These are phyloP conservation scores for Archips crataeganus DNA, from an alignment of 2,888 invertebrate genomes.

Conservation along the genomic window DNA sequence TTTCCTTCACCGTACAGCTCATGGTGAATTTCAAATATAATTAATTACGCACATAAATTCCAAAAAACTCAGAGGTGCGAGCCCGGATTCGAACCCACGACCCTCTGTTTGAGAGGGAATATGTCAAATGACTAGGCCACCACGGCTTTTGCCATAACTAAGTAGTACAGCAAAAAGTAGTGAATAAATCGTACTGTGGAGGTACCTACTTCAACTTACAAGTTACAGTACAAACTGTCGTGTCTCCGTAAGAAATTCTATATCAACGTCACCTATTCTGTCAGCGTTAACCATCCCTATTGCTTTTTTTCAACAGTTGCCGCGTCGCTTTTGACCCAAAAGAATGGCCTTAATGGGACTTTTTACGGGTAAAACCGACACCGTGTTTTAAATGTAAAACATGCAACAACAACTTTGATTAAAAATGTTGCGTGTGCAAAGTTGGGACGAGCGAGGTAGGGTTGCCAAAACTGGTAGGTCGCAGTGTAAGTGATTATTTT, in stretches of 20 bases:
- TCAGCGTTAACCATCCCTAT: constrained; percentile 26
- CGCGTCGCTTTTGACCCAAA: constrained; percentile 28
- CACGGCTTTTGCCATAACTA: too few relatives aligned
- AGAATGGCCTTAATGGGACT: constrained; percentile 35
- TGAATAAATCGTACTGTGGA: too few relatives aligned
- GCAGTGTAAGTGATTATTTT: background rate
- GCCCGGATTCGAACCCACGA: too few relatives aligned
- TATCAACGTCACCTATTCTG: constrained; percentile 16
- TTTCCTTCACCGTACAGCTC: too few relatives aligned
- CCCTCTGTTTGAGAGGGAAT: too few relatives aligned
- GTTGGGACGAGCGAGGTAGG: constrained; percentile 22
- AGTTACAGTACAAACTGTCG: too few relatives aligned
- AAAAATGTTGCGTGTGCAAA: constrained; percentile 35
- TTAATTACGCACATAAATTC: too few relatives aligned
- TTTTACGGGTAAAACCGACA: constrained; percentile 29
- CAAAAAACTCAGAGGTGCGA: too few relatives aligned
- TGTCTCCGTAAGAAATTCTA: background rate
- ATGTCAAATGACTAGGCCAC: too few relatives aligned
- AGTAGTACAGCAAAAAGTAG: too few relatives aligned
- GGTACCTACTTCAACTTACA: too few relatives aligned
- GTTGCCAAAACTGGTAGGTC: background rate
- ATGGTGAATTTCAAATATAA: too few relatives aligned
- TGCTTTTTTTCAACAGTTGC: constrained; percentile 29
- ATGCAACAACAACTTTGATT: constrained; percentile 34
- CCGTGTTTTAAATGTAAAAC: constrained; percentile 39